These are phyloP conservation scores for Echeneis naucrates DNA, from an alignment of 2,797 vertebrate species.

Conservation along the genomic window DNA sequence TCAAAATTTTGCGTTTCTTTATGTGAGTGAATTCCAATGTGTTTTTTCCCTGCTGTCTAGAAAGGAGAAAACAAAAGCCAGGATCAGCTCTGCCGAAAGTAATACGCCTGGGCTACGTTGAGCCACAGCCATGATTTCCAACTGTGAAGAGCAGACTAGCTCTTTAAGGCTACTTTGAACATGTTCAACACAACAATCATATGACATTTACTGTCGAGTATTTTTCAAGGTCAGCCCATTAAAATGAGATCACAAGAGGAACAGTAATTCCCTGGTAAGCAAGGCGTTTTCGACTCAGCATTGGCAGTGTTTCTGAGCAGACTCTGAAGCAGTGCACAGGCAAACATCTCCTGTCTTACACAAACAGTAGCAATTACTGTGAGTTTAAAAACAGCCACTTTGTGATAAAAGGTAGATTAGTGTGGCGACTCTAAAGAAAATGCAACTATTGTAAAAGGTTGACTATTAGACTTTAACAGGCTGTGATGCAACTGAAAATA, in stretches of 20 bases:
- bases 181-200: constrained; percentile 15
- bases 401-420: constrained; percentile 47
- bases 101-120: constrained; percentile 5
- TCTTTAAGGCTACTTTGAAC: constrained; percentile 28
- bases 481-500: constrained; percentile 60
- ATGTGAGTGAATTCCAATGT: constrained; percentile 19
- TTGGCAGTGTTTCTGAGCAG: constrained; percentile 4
- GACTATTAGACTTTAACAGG: constrained; percentile 65
- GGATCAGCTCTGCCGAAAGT: constrained; percentile 17
- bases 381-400: constrained; percentile 31
- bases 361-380: constrained; percentile 15
- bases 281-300: constrained; percentile 6
- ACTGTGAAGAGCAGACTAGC: constrained; percentile 11
- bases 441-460: constrained; percentile 29
- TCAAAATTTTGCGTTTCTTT: constrained; percentile 12
- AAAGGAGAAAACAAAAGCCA: constrained; percentile 19
- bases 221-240: constrained; percentile 52
- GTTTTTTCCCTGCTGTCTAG: neutral
- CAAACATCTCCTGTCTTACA: constrained; percentile 26
- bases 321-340: constrained; percentile 12
- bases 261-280: constrained; percentile 32
- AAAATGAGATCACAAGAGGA: constrained; percentile 25
- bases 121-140: neutral
- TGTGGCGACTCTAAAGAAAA: constrained; percentile 28
- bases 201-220: constrained; percentile 6